Base-by-base conservation (phyloP, 2,113 vertebrate species). In the Pleuronectes platessa region DNA sequence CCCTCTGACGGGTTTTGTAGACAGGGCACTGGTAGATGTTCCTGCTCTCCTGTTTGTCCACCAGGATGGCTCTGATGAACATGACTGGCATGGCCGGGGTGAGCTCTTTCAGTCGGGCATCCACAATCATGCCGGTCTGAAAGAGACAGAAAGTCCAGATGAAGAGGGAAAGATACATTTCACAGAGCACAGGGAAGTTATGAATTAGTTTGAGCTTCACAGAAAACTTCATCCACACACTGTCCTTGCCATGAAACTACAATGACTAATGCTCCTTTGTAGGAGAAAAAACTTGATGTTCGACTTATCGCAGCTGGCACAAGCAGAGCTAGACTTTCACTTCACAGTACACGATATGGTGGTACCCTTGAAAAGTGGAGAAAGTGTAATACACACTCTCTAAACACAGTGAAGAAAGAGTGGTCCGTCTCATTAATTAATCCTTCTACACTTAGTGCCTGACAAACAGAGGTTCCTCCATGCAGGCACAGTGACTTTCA, bases 1-100 rank as follows among this genome's bases (percentile, higher is more conserved):
- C 98, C 24, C 98, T 93, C 82, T 97, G 96, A 23, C 94, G 92
- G 5, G 97, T 99, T 86, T 94, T 99, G 88, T 99, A 99, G 15
- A 99, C 84, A 0, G 98, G 98, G 79, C 98, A 99, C 0, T 91
- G 93, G 59, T 99, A 99, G 61, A 94, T 0, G 0, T 87, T 93
- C 3, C 89, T 87, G 35, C 2, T 71, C 1, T 98, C 97, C 80
- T 96, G 95, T 58, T 96, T 99, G 70, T 97, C 96, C 5, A 90
- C 92, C 0, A 95, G 95, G 49, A 98, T 49, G 68, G 97, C 97
- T 74, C 55, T 96, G 92, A 98, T 92, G 92, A 97, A 97, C 77
- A 99, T 82, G 23, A 98, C 96, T 0, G 98, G 97, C 94, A 98
- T 93, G 53, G 95, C 11, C 0, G 97, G 95, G 0, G 95, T 96